Conservation (phyloP, 1,140 invertebrate species). For the Dendrolimus punctatus region DNA sequence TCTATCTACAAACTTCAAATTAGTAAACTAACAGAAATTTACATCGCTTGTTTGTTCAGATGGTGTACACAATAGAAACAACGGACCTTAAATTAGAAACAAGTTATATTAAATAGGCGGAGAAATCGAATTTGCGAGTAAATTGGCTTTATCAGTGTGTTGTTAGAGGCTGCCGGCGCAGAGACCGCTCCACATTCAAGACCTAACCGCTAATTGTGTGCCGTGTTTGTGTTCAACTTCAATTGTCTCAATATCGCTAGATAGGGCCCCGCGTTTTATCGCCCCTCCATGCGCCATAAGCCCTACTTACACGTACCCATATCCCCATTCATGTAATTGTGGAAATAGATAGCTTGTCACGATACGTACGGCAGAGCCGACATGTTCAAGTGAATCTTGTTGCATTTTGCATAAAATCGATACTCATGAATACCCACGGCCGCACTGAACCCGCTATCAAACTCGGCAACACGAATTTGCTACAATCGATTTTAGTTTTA, state of each 20-base stretch:
- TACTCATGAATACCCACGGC: conserved; percentile 60
- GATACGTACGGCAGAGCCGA: conserved; percentile 47
- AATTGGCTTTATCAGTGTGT: conserved; percentile 21
- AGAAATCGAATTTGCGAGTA: conserved; percentile 25
- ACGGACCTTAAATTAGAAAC: conserved; percentile 31
- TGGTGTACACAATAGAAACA: conserved; percentile 26
- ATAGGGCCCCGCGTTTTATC: conserved; percentile 29
- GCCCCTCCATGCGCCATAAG: conserved; percentile 29
- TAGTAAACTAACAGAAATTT: conserved; percentile 33
- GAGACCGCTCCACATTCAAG: conserved; percentile 1
- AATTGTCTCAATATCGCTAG: conserved; percentile 33
- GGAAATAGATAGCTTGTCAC: conserved; percentile 42
- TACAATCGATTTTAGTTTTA: conserved; percentile 54
- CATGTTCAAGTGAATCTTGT: conserved; percentile 66
- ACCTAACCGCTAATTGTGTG: conserved; percentile 35
- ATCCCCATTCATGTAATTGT: conserved; percentile 54
- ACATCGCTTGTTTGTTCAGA: conserved; percentile 28
- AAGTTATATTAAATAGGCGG: conserved; percentile 34
- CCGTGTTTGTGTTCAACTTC: conserved; percentile 33
- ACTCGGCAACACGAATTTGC: conserved; percentile 46
- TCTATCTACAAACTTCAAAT: conserved; percentile 31
- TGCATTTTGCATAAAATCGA: conserved; percentile 72
- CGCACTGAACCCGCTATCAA: conserved; percentile 42
- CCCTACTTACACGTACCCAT: conserved; percentile 51
- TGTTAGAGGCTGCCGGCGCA: conserved; percentile 6